These are phyloP conservation scores for Allolobophora icterica DNA, from an alignment of 2,888 invertebrate genomes.

Conservation along the genomic window DNA sequence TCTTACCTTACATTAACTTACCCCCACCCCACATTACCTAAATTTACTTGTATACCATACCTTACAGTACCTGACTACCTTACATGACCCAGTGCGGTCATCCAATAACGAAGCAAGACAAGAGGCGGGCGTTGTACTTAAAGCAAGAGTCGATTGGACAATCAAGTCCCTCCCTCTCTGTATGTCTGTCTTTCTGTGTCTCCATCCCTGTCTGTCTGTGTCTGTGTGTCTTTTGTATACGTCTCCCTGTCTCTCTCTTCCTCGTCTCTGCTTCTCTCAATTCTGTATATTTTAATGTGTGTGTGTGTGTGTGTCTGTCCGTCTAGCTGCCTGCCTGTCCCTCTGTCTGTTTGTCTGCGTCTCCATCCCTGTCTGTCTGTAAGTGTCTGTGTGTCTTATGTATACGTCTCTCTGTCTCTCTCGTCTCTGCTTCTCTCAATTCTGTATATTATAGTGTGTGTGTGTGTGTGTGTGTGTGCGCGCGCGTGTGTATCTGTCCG, in stretches of 20 bases:
- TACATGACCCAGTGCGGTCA: constrained; percentile 8
- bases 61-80: neutral
- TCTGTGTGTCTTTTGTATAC: neutral
- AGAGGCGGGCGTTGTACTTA: neutral
- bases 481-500: neutral
- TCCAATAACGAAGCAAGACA: neutral
- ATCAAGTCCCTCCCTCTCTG: neutral
- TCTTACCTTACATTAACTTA: neutral
- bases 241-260: too few species aligned
- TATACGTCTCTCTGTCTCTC: neutral
- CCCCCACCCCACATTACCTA: neutral
- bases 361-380: too few species aligned
- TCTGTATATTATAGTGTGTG: neutral
- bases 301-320: too few species aligned
- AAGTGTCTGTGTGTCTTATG: too few species aligned
- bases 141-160: neutral
- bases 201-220: neutral
- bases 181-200: too few species aligned
- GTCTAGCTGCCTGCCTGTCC: too few species aligned
- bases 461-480: neutral
- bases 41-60: too few species aligned
- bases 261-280: too few species aligned
- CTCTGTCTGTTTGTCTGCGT: too few species aligned
- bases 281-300: too few species aligned
- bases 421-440: too few species aligned